Percentiles rank a stretch among this genome's conserved stretches.
Evolutionary conservation across 2,888 invertebrate genomes (phyloP).

Genomic region (Trachelus stipa): DNA sequence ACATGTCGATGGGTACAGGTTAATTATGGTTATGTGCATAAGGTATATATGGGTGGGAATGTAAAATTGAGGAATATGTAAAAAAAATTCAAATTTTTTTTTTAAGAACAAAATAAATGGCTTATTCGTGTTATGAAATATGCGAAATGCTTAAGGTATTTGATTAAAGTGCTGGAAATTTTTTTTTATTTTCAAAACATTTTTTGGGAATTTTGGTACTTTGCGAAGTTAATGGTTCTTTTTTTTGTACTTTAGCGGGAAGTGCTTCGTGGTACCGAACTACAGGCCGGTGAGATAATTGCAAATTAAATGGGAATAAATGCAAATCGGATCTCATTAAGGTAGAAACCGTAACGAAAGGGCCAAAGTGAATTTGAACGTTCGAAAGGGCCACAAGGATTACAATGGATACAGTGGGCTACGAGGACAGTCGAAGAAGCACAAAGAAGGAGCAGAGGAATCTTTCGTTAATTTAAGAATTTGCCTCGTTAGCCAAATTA

Average conservation of each 20-base stretch:
- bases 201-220: too few species aligned
- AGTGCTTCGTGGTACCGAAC: not conserved
- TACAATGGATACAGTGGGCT: not conserved
- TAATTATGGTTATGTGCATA: not conserved
- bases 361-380: not conserved
- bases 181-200: not conserved
- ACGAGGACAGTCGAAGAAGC: slow-evolving; percentile 5
- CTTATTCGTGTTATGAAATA: not conserved
- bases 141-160: not conserved
- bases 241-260: not conserved
- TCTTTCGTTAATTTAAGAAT: slow-evolving; percentile 61
- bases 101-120: not conserved
- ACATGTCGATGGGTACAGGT: not conserved
- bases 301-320: slow-evolving; percentile 37
- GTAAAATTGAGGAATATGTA: not conserved
- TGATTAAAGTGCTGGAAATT: not conserved
- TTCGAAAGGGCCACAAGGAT: not conserved
- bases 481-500: slow-evolving; percentile 64
- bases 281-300: slow-evolving; percentile 31
- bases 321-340: not conserved
- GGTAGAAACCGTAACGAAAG: not conserved
- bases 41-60: not conserved
- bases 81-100: not conserved
- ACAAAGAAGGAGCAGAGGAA: slow-evolving; percentile 25
- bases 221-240: not conserved